phyloP scores from a whole-genome alignment of 2,888 invertebrate species.

The Oligia fasciuncula region DNA sequence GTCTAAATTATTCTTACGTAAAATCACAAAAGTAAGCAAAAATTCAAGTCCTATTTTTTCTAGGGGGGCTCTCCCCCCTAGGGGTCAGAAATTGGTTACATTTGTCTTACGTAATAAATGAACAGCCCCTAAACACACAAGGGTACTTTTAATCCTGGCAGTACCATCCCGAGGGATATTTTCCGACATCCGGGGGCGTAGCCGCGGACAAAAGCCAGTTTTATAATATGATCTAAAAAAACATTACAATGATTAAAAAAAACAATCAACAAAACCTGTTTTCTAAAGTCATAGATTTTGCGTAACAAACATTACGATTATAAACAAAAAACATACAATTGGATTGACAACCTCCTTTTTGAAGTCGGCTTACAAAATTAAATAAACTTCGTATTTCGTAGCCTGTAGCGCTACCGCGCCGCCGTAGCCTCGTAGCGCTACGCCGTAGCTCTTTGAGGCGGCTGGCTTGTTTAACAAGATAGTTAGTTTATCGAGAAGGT shows the following conservation, averaged over 20 bases:
- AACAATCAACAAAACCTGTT: background rate
- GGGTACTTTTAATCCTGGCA: background rate
- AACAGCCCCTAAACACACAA: background rate
- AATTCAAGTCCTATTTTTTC: no score
- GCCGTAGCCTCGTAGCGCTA: slow-evolving; percentile 48
- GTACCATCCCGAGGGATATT: no score
- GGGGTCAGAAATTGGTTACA: no score
- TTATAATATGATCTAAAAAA: background rate
- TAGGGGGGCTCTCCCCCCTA: no score
- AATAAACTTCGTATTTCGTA: slow-evolving; percentile 24
- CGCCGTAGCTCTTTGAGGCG: slow-evolving; percentile 46
- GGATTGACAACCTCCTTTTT: slow-evolving; percentile 24
- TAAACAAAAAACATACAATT: slow-evolving; percentile 10
- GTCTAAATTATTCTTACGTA: no score
- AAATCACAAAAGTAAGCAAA: no score
- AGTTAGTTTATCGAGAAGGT: slow-evolving; percentile 36
- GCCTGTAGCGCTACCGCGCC: slow-evolving; percentile 47
- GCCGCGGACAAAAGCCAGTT: background rate
- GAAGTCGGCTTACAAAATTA: slow-evolving; percentile 11
- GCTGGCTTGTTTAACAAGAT: slow-evolving; percentile 25
- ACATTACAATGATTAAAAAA: background rate
- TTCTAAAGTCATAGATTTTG: background rate
- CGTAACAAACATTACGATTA: background rate
- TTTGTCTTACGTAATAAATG: no score
- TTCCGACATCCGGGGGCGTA: background rate